Conservation (phyloP, 2,888 invertebrate genomes). For the Mesorhabditis belari region DNA sequence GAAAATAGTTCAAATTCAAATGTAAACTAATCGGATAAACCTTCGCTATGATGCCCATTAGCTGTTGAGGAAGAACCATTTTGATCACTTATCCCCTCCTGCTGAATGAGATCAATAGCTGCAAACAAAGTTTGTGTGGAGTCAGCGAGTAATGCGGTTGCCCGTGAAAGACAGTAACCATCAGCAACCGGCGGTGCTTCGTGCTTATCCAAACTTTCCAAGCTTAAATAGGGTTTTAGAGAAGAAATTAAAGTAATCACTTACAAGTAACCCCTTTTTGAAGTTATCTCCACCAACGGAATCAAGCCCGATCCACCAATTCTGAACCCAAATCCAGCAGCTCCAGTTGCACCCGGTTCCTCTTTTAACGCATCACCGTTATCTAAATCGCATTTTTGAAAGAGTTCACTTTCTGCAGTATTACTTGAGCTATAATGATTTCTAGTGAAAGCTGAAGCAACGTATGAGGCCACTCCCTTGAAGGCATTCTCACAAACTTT, state of each 20-base stretch:
- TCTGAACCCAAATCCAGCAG: too few species aligned
- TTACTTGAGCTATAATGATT: background rate
- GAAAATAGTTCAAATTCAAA: background rate
- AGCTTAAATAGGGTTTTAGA: slow-evolving; percentile 60
- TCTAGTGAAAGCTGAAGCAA: background rate
- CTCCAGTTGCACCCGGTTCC: background rate
- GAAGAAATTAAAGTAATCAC: background rate
- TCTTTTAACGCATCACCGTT: background rate
- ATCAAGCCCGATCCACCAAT: background rate
- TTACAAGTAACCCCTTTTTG: background rate
- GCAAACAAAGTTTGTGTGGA: slow-evolving; percentile 18
- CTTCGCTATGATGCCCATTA: background rate
- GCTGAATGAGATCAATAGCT: slow-evolving; percentile 14
- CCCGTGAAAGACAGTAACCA: slow-evolving; percentile 90
- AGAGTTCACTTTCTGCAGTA: too few species aligned
- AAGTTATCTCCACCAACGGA: background rate
- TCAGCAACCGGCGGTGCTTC: slow-evolving; percentile 91
- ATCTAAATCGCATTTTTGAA: too few species aligned
- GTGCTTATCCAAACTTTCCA: slow-evolving; percentile 90
- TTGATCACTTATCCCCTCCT: slow-evolving; percentile 8
- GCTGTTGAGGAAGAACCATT: background rate
- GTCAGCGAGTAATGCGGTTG: slow-evolving; percentile 20
- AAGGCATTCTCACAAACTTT: background rate
- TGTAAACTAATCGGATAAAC: background rate
- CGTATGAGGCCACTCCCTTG: background rate